Base-by-base conservation (phyloP, 1,140 invertebrate species). In the Drosophila arawakana region DNA sequence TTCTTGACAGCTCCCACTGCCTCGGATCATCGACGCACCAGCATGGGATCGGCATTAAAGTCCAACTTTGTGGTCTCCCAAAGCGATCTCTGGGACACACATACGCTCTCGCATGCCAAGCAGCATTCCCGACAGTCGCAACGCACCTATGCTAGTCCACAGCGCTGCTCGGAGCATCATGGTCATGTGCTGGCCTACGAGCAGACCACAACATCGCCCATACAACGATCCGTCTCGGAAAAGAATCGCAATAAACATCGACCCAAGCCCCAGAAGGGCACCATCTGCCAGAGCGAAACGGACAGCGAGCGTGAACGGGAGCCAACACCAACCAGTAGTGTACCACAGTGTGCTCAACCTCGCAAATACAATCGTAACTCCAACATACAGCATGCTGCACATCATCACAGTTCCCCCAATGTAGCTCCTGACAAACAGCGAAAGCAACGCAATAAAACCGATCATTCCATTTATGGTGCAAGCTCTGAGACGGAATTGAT, bases 401-500 rank as follows among this genome's bases (percentile, higher is more conserved):
- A 92, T 81, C 92, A 92, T 72, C 91, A 92, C 15, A 89, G 91
- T 11, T 92, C 92, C 5, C 92, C 92, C 11, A 92, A 92, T 54
- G 92, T 91, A 60, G 91, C 92, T 6, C 90, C 92, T 2, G 91
- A 91, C 7, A 92, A 92, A 74, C 89, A 92, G 34, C 63, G 81
- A 6, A 91, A 91, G 59, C 92, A 91, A 55, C 90, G 91, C 13
- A 82, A 69, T 30, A 92, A 91, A 58, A 82, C 75, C 35, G 91
- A 90, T 1, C 76, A 81, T 46, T 80, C 83, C 18, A 96, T 97
- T 93, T 96, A 95, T 85, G 95, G 95, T 44, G 96, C 96, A 37
- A 96, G 96, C 70, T 97, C 96, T 1, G 97, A 97, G 88, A 96
- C 96, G 11, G 97, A 97, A 90, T 93, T 97, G 2, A 94, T 97